Percentiles rank a stretch among this genome's conserved stretches.
Conservation (phyloP, 2,797 vertebrate genomes). For the Sebastes steindachneri region DNA sequence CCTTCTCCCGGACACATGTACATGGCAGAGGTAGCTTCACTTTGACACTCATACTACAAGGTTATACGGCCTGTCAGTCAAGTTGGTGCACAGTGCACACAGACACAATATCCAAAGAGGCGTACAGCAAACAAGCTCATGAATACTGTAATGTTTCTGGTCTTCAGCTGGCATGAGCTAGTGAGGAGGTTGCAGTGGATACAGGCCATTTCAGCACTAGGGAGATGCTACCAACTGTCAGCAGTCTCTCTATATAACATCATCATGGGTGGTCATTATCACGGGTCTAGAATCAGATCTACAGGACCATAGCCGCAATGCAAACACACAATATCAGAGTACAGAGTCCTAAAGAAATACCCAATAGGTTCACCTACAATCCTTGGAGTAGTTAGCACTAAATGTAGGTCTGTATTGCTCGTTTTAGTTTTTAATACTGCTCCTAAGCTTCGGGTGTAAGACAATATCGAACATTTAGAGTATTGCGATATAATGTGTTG, state of each 20-base stretch:
- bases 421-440: not conserved
- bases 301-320: not conserved
- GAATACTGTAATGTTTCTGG: constrained; percentile 23
- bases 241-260: not conserved
- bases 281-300: not conserved
- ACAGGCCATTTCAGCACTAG: not conserved
- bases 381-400: not conserved
- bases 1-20: constrained; percentile 23
- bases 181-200: constrained; percentile 2
- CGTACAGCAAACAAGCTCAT: constrained; percentile 20
- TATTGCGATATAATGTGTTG: no score
- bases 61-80: constrained; percentile 47
- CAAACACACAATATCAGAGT: not conserved
- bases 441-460: accelerated
- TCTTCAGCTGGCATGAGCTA: constrained; percentile 14
- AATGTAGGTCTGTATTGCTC: not conserved
- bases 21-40: constrained; percentile 25
- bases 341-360: no score
- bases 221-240: not conserved
- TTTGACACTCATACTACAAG: constrained; percentile 51
- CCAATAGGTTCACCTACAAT: not conserved
- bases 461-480: no score
- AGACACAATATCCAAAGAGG: constrained; percentile 1
- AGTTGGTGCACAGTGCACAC: constrained; percentile 1
- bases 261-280: not conserved